Evolutionary conservation across 2,888 invertebrate species (phyloP), one percentile per base, ranked within the genome.

Genomic region (Lasioglossum malachurum): DNA sequence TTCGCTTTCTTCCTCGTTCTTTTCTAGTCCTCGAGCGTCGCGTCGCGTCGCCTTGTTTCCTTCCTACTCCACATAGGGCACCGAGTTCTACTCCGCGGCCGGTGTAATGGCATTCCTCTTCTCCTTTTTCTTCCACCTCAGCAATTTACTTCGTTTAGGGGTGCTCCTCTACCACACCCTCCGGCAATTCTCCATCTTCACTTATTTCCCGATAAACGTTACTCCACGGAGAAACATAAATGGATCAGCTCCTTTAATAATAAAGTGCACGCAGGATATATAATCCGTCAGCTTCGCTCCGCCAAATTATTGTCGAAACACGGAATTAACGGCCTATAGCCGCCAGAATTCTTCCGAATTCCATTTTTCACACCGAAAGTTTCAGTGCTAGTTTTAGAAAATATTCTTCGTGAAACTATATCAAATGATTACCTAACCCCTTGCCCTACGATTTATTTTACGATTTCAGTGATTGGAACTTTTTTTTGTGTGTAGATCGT

Each of bases 71-170:
- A 53, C 74, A 84, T 69, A 79, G 74, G 76, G 41, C 72, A 75
- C 79, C 64, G 71, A 83, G 80, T 88, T 83, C 82, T 85, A 79
- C 77, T 81, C 83, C 87, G 78, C 80, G 83, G 90, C 77, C 83
- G 86, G 84, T 86, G 90, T 91, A 93, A 91, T 91, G 92, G 89
- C 87, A 92, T 89, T 88, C 88, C 89, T 89, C 88, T 88, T 85
- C 80, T 91, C 81, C 84, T 87, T 88, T 82, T 86, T 82, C 87
- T 41, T 82, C 84, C 78, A 72, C 72, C 87, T 83, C 84, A 69
- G 87, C 89, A 84, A 90, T 92, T 91, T 90, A 91, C 88, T 92
- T 86, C 87, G 76, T 85, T 91, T 82, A 81, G 71, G 64, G 80
- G 78, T 76, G 83, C 88, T 80, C 80, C 82, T 84, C 74, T 57